Evolutionary conservation across 2,113 vertebrate species (phyloP), one percentile per base, ranked within the genome.

Genomic region (Bagarius yarrelli): DNA sequence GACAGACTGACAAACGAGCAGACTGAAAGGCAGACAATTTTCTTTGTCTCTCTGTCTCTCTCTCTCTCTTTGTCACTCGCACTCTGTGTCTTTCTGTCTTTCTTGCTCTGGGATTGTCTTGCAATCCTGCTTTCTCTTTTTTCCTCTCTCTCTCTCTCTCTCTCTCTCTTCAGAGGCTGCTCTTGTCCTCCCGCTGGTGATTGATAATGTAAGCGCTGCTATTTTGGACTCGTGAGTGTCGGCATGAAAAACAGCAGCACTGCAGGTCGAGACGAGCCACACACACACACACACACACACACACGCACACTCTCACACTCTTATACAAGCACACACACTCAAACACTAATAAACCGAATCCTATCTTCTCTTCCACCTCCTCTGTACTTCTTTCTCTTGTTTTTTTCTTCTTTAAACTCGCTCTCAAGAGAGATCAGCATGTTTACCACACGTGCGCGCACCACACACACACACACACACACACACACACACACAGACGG

Each of bases 151-250:
- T 52, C 44, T 73, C 72, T 34, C 67, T 27, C 47, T 60, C 75
- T 70, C 59, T 57, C 70, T 77, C 79, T 67, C 18, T 44, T 64
- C 63, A 40, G 79, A 64, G 47, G 18, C 79, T 61, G 52, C 47
- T 64, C 81, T 76, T 50, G 47, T 79, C 83, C 52, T 76, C 59
- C 64, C 79, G 56, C 76, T 55, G 76, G 67, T 73, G 80, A 80
- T 80, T 86, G 77, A 83, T 84, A 82, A 52, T 67, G 69, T 76
- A 69, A 77, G 80, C 67, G 25, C 47, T 80, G 83, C 83, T 84
- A 83, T 86, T 84, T 86, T 86, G 78, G 83, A 84, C 77, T 40
- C 32, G 69, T 21, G 63, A 76, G 82, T 78, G 67, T 79, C 64
- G 55, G 80, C 79, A 71, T 25, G 70, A 57, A 76, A 80, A 79